Evolutionary conservation across 2,888 invertebrate genomes (phyloP), one percentile per base, ranked within the genome.

Genomic region (Chelonus formosanus): DNA sequence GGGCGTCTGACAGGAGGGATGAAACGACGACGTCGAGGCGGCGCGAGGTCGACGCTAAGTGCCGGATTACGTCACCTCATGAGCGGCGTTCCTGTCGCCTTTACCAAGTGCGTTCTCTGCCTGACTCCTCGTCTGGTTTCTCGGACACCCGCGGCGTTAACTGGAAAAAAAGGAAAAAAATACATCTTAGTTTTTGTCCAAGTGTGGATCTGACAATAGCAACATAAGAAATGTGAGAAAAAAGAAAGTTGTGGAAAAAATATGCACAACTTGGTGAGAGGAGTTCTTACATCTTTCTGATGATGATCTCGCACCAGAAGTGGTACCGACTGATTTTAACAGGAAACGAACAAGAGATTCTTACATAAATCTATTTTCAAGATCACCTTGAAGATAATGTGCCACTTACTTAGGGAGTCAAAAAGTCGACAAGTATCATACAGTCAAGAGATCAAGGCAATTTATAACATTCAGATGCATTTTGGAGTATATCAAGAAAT

Each of bases 41-140:
- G 59, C 59, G 71, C 69, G 67, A 64, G 70, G 70, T 71, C 71
- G 74, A 74, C 75, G 70, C 75, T 76, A 78, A 78, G 75, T 74
- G 74, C 74, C 68, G 70, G 75, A 75, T 77, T 76, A 76, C 74
- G 76, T 77, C 77, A 77, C 74, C 71, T 76, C 65, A 71, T 54
- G 60, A 68, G 69, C 61, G 40, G 40, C 69, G 66, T 70, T 62
- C 67, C 65, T 69, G 65, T 67, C 65, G 63, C 59, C 59, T 58
- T 44, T 54, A 68, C 40, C 60, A 63, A 63, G 58, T 62, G 57
- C 4, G 66, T 70, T 68, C 70, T 67, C 66, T 70, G 69, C 69
- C 68, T 69, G 61, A 43, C 59, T 64, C 47, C 58, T 59, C 56
- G 65, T 52, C 56, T 47, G 53, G 61, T 50, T 63, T 69, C 59